Evolutionary conservation across 1,140 invertebrate species (phyloP).

Genomic region (Pissodes strobi): DNA sequence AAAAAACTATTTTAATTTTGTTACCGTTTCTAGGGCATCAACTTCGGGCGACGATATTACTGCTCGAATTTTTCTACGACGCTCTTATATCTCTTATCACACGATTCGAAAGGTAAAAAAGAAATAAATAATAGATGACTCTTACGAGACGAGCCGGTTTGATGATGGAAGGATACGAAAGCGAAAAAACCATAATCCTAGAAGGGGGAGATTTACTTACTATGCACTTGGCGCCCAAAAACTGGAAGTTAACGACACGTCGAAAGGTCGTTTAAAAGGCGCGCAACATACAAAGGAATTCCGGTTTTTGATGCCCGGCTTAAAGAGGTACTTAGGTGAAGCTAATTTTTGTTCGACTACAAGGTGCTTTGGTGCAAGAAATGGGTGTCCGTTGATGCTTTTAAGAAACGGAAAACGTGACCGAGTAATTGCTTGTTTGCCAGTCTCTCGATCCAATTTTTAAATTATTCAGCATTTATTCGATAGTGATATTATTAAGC

Average conservation of each 20-base stretch:
- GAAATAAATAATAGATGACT: neutral
- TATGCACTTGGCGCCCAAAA: slow-evolving; percentile 1
- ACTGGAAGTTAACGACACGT: neutral
- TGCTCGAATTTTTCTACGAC: neutral
- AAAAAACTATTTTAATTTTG: too few relatives aligned
- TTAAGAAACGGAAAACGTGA: too few relatives aligned
- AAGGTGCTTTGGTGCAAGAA: neutral
- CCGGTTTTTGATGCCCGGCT: neutral
- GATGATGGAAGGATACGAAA: neutral
- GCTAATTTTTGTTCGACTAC: neutral
- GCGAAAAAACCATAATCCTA: too few relatives aligned
- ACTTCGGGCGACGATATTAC: neutral
- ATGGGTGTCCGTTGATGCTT: too few relatives aligned
- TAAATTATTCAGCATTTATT: too few relatives aligned
- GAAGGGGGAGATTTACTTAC: neutral
- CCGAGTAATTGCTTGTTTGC: too few relatives aligned
- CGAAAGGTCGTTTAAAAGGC: slow-evolving; percentile 1
- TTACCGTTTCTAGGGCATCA: neutral
- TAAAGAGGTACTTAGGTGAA: too few relatives aligned
- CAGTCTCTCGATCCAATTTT: too few relatives aligned
- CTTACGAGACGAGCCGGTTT: neutral
- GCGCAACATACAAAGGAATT: neutral
- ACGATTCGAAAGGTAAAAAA: neutral
- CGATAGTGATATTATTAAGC: too few relatives aligned
- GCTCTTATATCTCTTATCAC: neutral